phyloP scores from a whole-genome alignment of 2,888 invertebrate genomes.

The Unio pictorum region DNA sequence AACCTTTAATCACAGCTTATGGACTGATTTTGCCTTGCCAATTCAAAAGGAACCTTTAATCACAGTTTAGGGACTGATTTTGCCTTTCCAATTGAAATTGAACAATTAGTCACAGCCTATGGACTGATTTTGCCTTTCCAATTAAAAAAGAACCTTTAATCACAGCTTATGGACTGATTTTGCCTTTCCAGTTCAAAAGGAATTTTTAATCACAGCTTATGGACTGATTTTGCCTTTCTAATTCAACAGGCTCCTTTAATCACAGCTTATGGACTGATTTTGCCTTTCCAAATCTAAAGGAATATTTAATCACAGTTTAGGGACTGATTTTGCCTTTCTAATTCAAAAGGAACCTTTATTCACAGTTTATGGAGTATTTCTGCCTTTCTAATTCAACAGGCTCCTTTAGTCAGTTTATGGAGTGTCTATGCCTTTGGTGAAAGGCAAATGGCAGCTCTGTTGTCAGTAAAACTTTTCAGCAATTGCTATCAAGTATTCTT shows the following conservation, averaged over 20 bases:
- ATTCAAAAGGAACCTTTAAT: constrained; percentile 66
- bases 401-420: constrained; percentile 2
- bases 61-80: constrained; percentile 4
- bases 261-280: constrained; percentile 44
- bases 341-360: constrained; percentile 66
- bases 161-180: too few species aligned
- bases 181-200: constrained; percentile 65
- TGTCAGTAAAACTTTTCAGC: constrained; percentile 52
- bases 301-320: too few species aligned
- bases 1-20: too few species aligned
- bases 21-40: constrained; percentile 42
- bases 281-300: constrained; percentile 21
- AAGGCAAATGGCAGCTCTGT: constrained; percentile 59
- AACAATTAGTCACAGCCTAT: too few species aligned
- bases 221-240: too few species aligned
- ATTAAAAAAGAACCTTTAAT: too few species aligned
- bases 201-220: constrained; percentile 49
- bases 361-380: constrained; percentile 2
- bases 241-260: too few species aligned
- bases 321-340: constrained; percentile 43
- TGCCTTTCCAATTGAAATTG: too few species aligned
- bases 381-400: too few species aligned
- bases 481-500: too few species aligned
- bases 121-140: constrained; percentile 54
- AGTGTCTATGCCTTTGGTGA: constrained; percentile 62